Base-by-base conservation (phyloP, 1,140 invertebrate genomes). In the Episyrphus balteatus region DNA sequence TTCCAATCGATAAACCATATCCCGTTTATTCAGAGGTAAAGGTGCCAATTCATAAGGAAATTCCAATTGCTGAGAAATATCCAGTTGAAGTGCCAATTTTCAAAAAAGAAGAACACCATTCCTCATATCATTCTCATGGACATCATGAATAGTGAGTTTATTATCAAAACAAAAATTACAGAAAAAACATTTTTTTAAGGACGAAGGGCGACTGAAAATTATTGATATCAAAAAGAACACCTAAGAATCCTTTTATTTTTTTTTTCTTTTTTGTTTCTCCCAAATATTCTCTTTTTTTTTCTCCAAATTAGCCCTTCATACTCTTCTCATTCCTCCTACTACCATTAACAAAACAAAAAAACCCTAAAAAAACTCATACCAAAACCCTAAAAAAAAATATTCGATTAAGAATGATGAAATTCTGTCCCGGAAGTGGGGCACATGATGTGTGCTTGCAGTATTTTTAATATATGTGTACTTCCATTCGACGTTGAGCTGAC, bases 1-100 rank as follows among this genome's bases (percentile, higher is more conserved):
- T 88, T 21, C 81, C 75, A 21, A 82, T 88, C 19, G 84, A 86
- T 69, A 86, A 82, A 63, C 84, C 83, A 31, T 84, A 84, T 62
- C 78, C 81, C 51, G 80, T 86, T 15, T 81, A 83, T 68, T 80
- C 83, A 49, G 79, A 84, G 51, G 78, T 84, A 3, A 82, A 76
- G 37, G 71, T 79, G 12, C 82, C 84, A 15, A 76, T 87, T 1
- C 78, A 85, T 53, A 86, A 84, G 59, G 81, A 82, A 56, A 78
- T 86, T 7, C 84, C 84, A 11, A 76, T 78, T 49, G 82, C 83
- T 10, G 80, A 86, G 17, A 83, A 84, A 62, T 75, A 83, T 19
- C 80, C 78, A 30, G 75, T 80, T 9, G 79, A 78, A 49, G 69
- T 78, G 18, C 79, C 77, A 12, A 73, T 80, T n/a, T 74, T 74